Base-by-base conservation (phyloP, 2,797 vertebrate species). In the Enteromius viviparus region DNA sequence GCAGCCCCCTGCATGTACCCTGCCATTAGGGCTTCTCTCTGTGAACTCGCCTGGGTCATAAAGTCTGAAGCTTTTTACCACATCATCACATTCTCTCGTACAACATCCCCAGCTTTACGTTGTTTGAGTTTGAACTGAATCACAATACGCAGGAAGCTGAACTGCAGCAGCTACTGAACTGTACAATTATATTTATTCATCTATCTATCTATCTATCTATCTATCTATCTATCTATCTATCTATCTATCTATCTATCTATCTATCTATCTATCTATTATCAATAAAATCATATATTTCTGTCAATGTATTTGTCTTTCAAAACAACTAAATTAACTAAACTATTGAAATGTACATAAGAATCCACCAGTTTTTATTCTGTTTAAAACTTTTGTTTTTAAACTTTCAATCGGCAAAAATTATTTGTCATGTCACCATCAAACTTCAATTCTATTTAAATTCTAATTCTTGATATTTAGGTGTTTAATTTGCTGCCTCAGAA, bases 11-110 rank as follows among this genome's bases (percentile, higher is more conserved):
- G 82, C 70, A 70, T 34, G 42, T 55, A 77, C 84, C 75, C 88
- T 86, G 53, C 68, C 34, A 87, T 89, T 87, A 87, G 86, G 42
- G 58, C 72, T 79, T 78, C 80, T 85, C 83, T 84, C 19, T 10
- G 58, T 62, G 71, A 74, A 78, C 60, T 49, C 3, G 74, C 23
- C 75, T 51, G 76, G 80, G 76, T 85, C 76, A 82, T 82, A 79
- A 83, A 85, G 68, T 85, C 80, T 83, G 51, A 64, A 80, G 68
- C 32, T 70, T 86, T 87, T 84, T 29, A 74, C 77, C 79, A 72
- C 64, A 81, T 86, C 86, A 86, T 85, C 84, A 86, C 74, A 81
- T 84, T 83, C 65, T 47, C 85, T 42, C 64, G 21, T 62, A 29
- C 42, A 72, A 55, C 45, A 70, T 71, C 68, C 45, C 66, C 66